Base-by-base conservation (phyloP, 2,797 vertebrate species). In the Carduelis carduelis region DNA sequence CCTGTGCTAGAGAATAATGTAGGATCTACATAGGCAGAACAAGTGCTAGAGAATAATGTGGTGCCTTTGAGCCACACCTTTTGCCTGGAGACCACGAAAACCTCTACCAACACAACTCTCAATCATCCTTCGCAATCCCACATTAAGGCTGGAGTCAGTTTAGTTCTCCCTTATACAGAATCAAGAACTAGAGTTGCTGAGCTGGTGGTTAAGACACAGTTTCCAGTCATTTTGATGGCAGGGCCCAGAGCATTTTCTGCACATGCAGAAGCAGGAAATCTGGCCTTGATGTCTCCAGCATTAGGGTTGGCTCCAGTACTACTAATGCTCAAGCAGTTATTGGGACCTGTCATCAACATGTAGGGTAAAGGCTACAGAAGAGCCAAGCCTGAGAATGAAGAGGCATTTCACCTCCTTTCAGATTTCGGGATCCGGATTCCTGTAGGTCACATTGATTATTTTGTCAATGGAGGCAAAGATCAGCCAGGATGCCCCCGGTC, bases 341-440 rank as follows among this genome's bases (percentile, higher is more conserved):
- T 64, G 21, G 12, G 32, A 50, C 12, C 23, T 89, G 18, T 55
- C 37, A 34, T 34, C 37, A 83, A 14, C 24, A 5, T 1, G 22
- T 21, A 57, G 50, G 34, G 20, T 61, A 75, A 43, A 86, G 26
- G 26, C 46, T 69, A 41, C 8, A n/a, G 69, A 81, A 86, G 32
- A 65, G 22, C 22, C 24, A 52, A 57, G 39, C 0, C 1, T 49
- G 83, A 59, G 52, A 79, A 34, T 80, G 21, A 95, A 82, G 27
- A 34, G 32, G 11, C 16, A 27, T 90, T 90, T 92, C 70, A 7
- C 16, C 41, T 95, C 50, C 46, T 97, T 98, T 89, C 97, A 99
- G 99, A 98, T 97, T 98, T 99, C 3, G 99, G 99, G 41, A 99
- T 99, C 93, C 99, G 98, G 77, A 99, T 99, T 96, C 99, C 99